Evolutionary conservation across 2,888 invertebrate species (phyloP).

Genomic region (Campoplex nolae): DNA sequence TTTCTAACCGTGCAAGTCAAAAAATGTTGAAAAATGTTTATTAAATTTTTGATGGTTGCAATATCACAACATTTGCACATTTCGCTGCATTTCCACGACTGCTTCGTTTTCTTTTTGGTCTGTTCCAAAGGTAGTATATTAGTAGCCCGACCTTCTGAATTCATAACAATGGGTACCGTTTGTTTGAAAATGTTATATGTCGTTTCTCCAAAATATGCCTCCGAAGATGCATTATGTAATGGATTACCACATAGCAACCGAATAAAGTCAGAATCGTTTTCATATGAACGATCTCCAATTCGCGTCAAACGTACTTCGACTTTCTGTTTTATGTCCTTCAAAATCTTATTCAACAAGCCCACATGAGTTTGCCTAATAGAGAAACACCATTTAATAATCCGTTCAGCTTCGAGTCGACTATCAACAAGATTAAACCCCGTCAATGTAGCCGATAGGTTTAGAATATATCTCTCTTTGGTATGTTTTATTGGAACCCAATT

Average conservation of each 20-base stretch:
- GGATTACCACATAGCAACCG: slow-evolving; percentile 2
- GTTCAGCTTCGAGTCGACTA: slow-evolving; percentile 33
- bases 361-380: slow-evolving; percentile 9
- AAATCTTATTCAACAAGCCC: not conserved
- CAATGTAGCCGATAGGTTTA: not conserved
- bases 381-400: slow-evolving; percentile 39
- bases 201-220: slow-evolving; percentile 17
- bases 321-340: slow-evolving; percentile 10
- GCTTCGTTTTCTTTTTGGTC: not conserved
- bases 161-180: slow-evolving; percentile 32
- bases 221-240: slow-evolving; percentile 19
- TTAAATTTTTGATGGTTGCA: slow-evolving; percentile 13
- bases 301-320: slow-evolving; percentile 27
- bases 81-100: slow-evolving; percentile 14
- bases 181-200: slow-evolving; percentile 5
- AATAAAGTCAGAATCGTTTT: not conserved
- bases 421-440: not conserved
- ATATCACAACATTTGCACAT: slow-evolving; percentile 19
- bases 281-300: not conserved
- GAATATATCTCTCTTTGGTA: slow-evolving; percentile 26
- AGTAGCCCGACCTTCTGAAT: slow-evolving; percentile 30
- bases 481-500: not conserved
- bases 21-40: slow-evolving; percentile 1
- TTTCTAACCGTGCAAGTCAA: slow-evolving; percentile 12
- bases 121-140: slow-evolving; percentile 35